Conservation (phyloP, 2,113 vertebrate species). For the Otis tarda region DNA sequence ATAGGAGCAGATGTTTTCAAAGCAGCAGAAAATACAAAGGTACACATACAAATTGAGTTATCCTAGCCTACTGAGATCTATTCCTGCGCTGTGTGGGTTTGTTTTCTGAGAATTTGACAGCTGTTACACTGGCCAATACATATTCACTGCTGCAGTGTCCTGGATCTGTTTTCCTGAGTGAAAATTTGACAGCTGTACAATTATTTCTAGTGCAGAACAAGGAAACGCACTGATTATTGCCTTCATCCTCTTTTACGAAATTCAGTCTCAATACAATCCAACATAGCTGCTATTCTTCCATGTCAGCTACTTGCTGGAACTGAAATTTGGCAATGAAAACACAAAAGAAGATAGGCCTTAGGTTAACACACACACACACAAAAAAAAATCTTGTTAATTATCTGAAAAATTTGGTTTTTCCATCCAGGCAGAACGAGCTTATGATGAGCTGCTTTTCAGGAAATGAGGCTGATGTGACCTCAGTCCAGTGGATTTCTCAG, state of each 20-base stretch:
- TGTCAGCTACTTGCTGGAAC: neutral
- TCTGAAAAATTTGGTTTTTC: neutral
- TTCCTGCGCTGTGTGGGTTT: neutral
- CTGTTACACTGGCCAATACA: conserved; percentile 15
- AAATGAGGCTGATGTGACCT: neutral
- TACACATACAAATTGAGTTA: conserved; percentile 25
- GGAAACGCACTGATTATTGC: conserved; percentile 1
- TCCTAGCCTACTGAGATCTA: neutral
- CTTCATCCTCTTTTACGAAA: conserved; percentile 38
- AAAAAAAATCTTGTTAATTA: neutral
- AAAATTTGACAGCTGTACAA: conserved; percentile 62
- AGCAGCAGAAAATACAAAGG: conserved; percentile 15
- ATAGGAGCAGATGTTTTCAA: conserved; percentile 37
- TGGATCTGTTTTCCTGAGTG: conserved; percentile 25
- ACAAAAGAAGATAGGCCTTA: neutral
- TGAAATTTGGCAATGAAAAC: conserved; percentile 13
- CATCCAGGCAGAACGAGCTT: neutral
- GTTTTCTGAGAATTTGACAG: conserved; percentile 48
- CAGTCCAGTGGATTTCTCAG: neutral
- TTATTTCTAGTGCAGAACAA: conserved; percentile 46
- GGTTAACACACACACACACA: neutral
- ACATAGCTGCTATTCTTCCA: neutral
- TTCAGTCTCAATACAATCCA: neutral
- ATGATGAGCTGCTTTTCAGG: neutral
- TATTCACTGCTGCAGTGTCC: neutral